Evolutionary conservation across 2,888 invertebrate genomes (phyloP), one percentile per base, ranked within the genome.

Genomic region (Oscheius sp.): DNA sequence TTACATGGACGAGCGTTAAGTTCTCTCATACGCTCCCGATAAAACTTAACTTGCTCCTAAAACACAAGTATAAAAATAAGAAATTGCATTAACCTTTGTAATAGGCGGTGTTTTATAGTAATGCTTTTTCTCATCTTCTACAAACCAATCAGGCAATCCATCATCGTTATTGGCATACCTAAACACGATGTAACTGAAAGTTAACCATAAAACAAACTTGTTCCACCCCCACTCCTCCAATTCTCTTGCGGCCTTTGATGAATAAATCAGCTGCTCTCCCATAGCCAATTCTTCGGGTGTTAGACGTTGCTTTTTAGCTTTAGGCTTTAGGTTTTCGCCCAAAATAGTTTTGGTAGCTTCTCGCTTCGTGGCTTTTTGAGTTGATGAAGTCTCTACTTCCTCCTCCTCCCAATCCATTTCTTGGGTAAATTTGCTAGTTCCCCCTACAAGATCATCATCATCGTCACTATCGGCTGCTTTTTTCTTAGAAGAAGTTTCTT

Each of bases 1-100:
- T 98, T 99, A 77, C 98, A 96, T 16, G 99, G 96, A 76, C 96
- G 92, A 0, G 93, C 94, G 90, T 99, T 95, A 49, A 99, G 92
- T 81, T 95, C 96, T 83, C 89, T 90, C 84, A 90, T 86, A 77
- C 93, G 93, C 69, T 90, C 89, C 83, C 93, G 93, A 89, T 97
- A 97, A 86, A 95, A 94, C 52, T 93, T 92, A 0, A 94, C 92
- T 73, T 89, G 89, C 25, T 84, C 87, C 84, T 87, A 21, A 79
- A 75, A n/a, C n/a, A n/a, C n/a, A n/a, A 7, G 23, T 16, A 52
- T 25, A n/a, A 25, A 52, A 29, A 16, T 23, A 25, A 49, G 1
- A 27, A 2, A 25, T 16, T 2, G 12, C 12, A 29, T 53, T 27
- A 21, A 79, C 79, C 69, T 81, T 83, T 3, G 83, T 94, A 43